Evolutionary conservation across 2,797 vertebrate species (phyloP).

Genomic region (Ataeniobius toweri): DNA sequence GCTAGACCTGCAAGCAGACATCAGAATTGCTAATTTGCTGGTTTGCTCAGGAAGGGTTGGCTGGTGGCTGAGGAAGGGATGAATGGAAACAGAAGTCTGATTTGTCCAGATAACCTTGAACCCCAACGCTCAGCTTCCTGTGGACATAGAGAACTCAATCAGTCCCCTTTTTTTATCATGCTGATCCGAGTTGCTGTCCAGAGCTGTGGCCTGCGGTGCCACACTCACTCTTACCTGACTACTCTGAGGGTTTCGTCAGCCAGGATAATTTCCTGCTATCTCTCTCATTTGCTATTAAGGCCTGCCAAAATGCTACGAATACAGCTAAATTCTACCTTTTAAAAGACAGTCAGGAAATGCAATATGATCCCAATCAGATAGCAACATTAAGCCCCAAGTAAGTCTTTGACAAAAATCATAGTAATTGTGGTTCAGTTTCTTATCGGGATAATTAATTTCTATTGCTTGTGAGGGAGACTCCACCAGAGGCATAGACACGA

Average conservation of each 20-base stretch:
- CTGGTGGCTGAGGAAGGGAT: slow-evolving; percentile 68
- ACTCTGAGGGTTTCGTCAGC: slow-evolving; percentile 44
- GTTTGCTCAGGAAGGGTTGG: slow-evolving; percentile 66
- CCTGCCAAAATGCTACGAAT: slow-evolving; percentile 45
- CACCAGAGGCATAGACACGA: slow-evolving; percentile 59
- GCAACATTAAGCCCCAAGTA: slow-evolving; percentile 54
- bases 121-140: slow-evolving; percentile 70
- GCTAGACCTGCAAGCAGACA: slow-evolving; percentile 78
- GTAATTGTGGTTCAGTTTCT: slow-evolving; percentile 53
- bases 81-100: slow-evolving; percentile 79
- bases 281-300: slow-evolving; percentile 51
- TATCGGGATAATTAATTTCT: slow-evolving; percentile 71
- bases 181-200: slow-evolving; percentile 70
- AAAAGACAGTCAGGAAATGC: slow-evolving; percentile 33
- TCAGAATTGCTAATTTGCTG: slow-evolving; percentile 81
- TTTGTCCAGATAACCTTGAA: slow-evolving; percentile 80
- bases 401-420: slow-evolving; percentile 55
- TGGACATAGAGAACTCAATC: slow-evolving; percentile 67
- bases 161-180: slow-evolving; percentile 70
- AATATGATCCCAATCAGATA: slow-evolving; percentile 50
- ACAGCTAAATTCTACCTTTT: slow-evolving; percentile 45
- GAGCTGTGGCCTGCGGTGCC: slow-evolving; percentile 20
- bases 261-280: slow-evolving; percentile 51
- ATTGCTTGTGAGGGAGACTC: slow-evolving; percentile 62
- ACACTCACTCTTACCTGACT: slow-evolving; percentile 52